Conservation (phyloP, 2,113 vertebrate species). For the Macaca fascicularis region DNA sequence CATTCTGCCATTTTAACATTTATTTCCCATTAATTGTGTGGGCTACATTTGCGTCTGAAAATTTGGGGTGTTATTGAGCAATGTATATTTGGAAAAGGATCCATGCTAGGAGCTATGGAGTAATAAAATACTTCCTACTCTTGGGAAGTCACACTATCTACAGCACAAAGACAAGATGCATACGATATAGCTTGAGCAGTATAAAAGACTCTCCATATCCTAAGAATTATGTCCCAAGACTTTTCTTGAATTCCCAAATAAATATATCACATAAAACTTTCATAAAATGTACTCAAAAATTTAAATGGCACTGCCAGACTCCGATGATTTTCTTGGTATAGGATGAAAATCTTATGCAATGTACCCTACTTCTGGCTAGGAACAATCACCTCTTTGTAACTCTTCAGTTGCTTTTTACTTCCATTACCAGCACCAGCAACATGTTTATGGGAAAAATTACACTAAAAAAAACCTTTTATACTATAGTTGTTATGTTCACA, state of each 20-base stretch:
- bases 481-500: background rate
- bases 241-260: background rate
- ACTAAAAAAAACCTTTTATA: background rate
- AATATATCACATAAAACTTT: background rate
- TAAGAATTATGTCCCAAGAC: background rate
- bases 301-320: background rate
- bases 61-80: background rate
- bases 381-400: background rate
- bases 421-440: background rate
- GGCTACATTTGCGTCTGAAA: background rate
- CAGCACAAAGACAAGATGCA: background rate
- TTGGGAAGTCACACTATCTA: background rate
- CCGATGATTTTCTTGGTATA: background rate
- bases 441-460: background rate
- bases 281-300: background rate
- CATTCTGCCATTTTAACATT: background rate
- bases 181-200: background rate
- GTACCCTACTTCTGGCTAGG: background rate
- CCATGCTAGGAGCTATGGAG: background rate
- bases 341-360: background rate
- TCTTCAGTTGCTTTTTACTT: background rate
- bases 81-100: background rate
- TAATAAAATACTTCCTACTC: background rate
- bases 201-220: background rate
- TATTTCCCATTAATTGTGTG: background rate